phyloP scores from a whole-genome alignment of 2,888 invertebrate species.

The Onthophagus sagittarius region DNA sequence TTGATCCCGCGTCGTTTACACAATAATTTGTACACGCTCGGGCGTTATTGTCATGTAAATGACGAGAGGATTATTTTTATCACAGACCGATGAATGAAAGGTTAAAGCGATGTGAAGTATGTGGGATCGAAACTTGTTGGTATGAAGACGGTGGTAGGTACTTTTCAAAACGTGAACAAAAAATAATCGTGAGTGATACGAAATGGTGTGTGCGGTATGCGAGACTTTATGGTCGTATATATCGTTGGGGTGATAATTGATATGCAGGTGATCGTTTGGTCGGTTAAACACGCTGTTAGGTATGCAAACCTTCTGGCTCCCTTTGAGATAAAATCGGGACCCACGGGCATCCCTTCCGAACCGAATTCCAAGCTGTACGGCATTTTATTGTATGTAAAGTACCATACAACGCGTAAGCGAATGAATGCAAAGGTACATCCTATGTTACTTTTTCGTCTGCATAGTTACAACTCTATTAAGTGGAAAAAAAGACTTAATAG shows the following conservation, averaged over 20 bases:
- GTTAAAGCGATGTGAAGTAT: neutral
- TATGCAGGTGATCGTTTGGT: conserved; percentile 3
- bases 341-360: conserved; percentile 2
- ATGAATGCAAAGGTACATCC: neutral
- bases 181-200: neutral
- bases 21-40: neutral
- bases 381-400: conserved; percentile 12
- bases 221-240: neutral
- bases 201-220: neutral
- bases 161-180: neutral
- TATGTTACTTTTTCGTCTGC: neutral
- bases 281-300: conserved; percentile 10
- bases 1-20: neutral
- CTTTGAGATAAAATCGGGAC: conserved; percentile 6
- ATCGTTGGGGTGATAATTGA: neutral
- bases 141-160: neutral
- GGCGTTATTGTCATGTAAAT: neutral
- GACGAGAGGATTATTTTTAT: neutral
- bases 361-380: conserved; percentile 3
- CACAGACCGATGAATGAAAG: neutral
- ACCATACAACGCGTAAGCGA: neutral
- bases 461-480: neutral
- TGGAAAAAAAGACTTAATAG: neutral
- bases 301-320: conserved; percentile 11
- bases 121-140: neutral